Conservation (phyloP, 2,888 invertebrate genomes). For the Athalia cordata region DNA sequence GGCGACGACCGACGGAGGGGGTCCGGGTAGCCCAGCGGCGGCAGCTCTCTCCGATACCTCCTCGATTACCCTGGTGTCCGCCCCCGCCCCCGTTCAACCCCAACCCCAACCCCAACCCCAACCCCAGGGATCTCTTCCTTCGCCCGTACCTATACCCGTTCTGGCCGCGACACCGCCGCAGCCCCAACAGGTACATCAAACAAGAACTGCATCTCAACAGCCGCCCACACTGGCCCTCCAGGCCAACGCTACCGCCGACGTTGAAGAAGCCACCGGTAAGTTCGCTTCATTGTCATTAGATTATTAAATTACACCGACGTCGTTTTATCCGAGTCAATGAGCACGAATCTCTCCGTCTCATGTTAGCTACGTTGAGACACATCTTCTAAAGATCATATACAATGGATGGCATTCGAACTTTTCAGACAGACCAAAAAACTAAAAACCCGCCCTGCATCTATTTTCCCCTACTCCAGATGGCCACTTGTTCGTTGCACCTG, state of each 20-base stretch:
- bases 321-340: too few species aligned
- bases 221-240: conserved; percentile 19
- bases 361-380: background rate
- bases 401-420: too few species aligned
- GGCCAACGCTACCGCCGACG: conserved; percentile 47
- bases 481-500: background rate
- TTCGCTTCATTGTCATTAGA: background rate
- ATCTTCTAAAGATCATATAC: too few species aligned
- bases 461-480: too few species aligned
- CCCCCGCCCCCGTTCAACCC: background rate
- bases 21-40: conserved; percentile 46
- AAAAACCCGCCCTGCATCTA: too few species aligned
- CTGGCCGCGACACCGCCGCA: conserved; percentile 15
- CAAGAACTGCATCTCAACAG: conserved; percentile 36
- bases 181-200: conserved; percentile 38
- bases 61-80: conserved; percentile 37
- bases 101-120: too few species aligned
- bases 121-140: background rate
- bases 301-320: background rate
- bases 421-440: too few species aligned
- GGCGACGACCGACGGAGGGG: conserved; percentile 54
- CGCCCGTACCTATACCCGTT: conserved; percentile 10
- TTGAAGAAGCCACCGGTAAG: conserved; percentile 63
- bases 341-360: background rate
- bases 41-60: conserved; percentile 50